Percentiles rank a stretch among this genome's conserved stretches.
Evolutionary conservation across 2,113 vertebrate genomes (phyloP).

Genomic region (Gadus macrocephalus): DNA sequence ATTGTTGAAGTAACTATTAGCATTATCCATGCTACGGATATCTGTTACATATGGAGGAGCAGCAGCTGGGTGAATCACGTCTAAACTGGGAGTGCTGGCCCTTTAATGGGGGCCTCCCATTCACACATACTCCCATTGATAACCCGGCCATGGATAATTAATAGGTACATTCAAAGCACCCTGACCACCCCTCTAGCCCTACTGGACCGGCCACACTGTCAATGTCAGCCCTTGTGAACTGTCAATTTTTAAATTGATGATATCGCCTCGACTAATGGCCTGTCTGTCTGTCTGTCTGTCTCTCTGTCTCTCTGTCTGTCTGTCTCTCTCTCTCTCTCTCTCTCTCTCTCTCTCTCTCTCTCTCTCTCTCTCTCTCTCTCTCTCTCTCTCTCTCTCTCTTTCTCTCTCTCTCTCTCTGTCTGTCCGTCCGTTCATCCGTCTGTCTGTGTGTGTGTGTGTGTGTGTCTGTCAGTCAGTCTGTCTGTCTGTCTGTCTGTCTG

Average conservation of each 20-base stretch:
- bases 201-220: conserved; percentile 42
- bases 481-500: not conserved
- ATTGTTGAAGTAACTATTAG: too few relatives aligned
- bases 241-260: conserved; percentile 18
- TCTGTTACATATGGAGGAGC: too few relatives aligned
- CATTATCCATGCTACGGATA: too few relatives aligned
- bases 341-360: too few relatives aligned
- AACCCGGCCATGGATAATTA: conserved; percentile 62
- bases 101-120: conserved; percentile 42
- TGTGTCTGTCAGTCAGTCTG: not conserved
- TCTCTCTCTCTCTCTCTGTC: conserved; percentile 24
- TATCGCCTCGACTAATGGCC: too few relatives aligned
- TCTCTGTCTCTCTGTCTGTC: not conserved
- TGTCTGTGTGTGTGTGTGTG: not conserved
- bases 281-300: not conserved
- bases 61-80: not conserved
- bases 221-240: conserved; percentile 52
- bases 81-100: not conserved
- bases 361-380: too few relatives aligned
- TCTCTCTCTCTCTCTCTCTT: too few relatives aligned
- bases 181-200: conserved; percentile 11
- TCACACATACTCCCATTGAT: conserved; percentile 46
- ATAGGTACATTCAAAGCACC: conserved; percentile 51
- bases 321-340: too few relatives aligned
- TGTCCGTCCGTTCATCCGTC: not conserved